phyloP scores from a whole-genome alignment of 2,113 vertebrate genomes.

The Climacteris rufus region DNA sequence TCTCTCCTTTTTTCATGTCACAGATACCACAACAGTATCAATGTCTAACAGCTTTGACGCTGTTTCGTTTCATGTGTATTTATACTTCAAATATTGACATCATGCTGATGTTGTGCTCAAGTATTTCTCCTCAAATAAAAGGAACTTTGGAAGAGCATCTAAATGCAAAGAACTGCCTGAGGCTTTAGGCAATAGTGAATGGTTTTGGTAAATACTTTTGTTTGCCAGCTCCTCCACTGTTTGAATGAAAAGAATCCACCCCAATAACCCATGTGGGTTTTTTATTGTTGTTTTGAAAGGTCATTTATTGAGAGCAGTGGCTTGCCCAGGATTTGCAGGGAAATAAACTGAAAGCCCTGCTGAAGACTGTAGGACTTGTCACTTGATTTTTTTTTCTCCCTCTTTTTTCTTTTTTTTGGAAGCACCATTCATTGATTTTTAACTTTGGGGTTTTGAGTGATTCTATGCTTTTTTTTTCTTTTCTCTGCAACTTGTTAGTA shows the following conservation, averaged over 20 bases:
- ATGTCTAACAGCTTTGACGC: background rate
- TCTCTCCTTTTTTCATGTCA: background rate
- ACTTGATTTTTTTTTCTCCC: accelerated
- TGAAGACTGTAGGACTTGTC: background rate
- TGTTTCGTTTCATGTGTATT: accelerated
- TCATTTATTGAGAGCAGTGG: background rate
- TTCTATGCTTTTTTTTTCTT: background rate
- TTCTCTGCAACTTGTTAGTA: background rate
- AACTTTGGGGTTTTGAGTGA: too few species aligned
- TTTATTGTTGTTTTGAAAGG: background rate
- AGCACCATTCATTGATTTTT: background rate
- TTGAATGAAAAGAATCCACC: background rate
- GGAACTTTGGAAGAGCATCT: background rate
- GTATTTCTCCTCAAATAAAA: background rate
- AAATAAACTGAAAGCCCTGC: background rate
- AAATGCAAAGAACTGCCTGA: background rate
- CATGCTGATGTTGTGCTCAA: accelerated
- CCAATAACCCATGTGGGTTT: background rate
- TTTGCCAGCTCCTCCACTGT: background rate
- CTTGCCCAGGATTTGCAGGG: background rate
- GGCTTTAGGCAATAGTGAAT: background rate
- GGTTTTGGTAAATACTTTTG: background rate
- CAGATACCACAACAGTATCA: too few species aligned
- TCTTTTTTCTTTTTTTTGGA: background rate
- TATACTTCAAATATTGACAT: background rate